Percentiles rank a stretch among this genome's conserved stretches.
phyloP scores from a whole-genome alignment of 2,797 vertebrate genomes.

The Alca torda region DNA sequence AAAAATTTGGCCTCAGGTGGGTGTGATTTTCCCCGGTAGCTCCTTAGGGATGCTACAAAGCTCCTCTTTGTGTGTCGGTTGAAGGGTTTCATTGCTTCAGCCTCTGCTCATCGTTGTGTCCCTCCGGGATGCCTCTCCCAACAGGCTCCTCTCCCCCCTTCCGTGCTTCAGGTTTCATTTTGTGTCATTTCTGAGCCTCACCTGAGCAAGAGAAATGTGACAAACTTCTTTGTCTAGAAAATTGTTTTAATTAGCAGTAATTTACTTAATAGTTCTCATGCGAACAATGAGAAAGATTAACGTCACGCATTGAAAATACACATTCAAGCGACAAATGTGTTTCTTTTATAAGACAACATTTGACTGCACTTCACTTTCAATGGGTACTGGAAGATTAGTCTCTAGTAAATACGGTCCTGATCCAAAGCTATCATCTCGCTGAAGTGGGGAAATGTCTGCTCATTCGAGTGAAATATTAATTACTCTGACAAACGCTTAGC shows the following conservation, averaged over 20 bases:
- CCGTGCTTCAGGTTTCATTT: background rate
- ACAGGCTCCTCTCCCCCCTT: background rate
- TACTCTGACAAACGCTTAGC: background rate
- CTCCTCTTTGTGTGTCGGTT: background rate
- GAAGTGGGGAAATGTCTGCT: background rate
- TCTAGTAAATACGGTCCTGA: background rate
- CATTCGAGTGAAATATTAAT: background rate
- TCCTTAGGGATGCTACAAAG: background rate
- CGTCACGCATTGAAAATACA: background rate
- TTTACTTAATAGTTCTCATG: background rate
- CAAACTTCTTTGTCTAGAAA: slow-evolving; percentile 3
- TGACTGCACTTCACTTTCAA: background rate
- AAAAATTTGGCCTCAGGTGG: background rate
- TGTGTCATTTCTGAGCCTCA: background rate
- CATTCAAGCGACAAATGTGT: background rate
- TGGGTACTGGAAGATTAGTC: background rate
- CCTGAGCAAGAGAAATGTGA: background rate
- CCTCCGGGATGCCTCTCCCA: background rate
- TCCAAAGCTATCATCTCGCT: background rate
- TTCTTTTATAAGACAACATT: background rate
- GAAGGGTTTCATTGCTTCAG: background rate
- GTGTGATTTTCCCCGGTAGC: background rate
- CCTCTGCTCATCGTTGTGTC: background rate
- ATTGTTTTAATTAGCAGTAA: slow-evolving; percentile 2
- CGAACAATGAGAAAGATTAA: background rate